Conservation (phyloP, 2,797 vertebrate genomes). For the Parauchenoglanis punctatus region DNA sequence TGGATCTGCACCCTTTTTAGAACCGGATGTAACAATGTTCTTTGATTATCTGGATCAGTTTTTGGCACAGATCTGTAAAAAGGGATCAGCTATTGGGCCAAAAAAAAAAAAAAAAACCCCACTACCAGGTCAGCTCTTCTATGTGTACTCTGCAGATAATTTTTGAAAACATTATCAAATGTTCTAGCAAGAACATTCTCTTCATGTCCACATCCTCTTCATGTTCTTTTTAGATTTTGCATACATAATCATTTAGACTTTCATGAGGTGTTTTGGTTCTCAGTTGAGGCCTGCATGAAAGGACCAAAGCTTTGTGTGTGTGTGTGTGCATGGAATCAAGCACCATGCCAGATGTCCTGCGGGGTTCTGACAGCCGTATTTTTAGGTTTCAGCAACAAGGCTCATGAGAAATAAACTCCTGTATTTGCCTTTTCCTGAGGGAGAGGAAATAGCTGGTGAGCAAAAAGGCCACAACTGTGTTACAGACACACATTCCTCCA, state of each 20-base stretch:
- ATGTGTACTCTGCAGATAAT: neutral
- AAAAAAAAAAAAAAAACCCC: neutral
- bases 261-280: conserved; percentile 7
- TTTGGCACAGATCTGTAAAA: neutral
- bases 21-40: neutral
- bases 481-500: conserved; percentile 56
- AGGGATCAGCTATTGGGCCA: neutral
- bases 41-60: too few relatives aligned
- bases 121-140: neutral
- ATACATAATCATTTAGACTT: neutral
- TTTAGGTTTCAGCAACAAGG: conserved; percentile 50
- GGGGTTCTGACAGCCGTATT: conserved; percentile 55
- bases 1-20: neutral
- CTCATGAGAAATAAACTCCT: conserved; percentile 52
- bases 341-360: conserved; percentile 41
- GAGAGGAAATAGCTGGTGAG: conserved; percentile 58
- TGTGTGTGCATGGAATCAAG: neutral
- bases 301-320: neutral
- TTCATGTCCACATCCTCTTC: neutral
- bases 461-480: conserved; percentile 55
- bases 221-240: neutral
- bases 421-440: conserved; percentile 58
- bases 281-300: neutral
- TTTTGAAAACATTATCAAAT: neutral
- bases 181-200: neutral